phyloP scores from a whole-genome alignment of 1,140 invertebrate species.

The Potamilus streckersoni region DNA sequence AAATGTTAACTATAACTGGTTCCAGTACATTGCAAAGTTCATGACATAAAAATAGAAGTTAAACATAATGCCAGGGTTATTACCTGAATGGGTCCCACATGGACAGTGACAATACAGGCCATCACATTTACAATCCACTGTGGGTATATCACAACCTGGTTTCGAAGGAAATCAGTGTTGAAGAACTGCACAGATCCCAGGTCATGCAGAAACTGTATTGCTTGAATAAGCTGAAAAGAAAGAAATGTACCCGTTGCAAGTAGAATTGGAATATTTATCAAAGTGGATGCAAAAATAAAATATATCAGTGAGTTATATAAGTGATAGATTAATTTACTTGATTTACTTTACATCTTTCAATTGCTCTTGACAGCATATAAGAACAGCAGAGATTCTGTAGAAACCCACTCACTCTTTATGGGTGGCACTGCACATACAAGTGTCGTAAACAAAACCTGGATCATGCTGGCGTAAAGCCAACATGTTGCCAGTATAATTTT shows the following conservation, averaged over 20 bases:
- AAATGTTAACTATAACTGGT: too few species aligned
- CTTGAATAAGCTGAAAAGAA: slow-evolving; percentile 51
- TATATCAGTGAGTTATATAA: background rate
- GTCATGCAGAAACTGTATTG: slow-evolving; percentile 64
- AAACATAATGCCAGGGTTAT: background rate
- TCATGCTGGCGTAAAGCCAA: too few species aligned
- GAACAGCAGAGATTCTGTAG: too few species aligned
- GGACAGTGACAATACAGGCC: slow-evolving; percentile 65
- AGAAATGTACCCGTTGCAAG: slow-evolving; percentile 5
- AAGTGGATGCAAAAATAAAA: background rate
- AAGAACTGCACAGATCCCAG: slow-evolving; percentile 67
- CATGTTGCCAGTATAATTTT: too few species aligned
- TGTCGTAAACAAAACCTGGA: too few species aligned
- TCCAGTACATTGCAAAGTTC: too few species aligned
- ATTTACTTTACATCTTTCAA: background rate
- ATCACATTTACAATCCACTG: slow-evolving; percentile 68
- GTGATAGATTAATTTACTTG: background rate
- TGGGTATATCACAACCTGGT: slow-evolving; percentile 64
- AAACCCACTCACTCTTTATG: too few species aligned
- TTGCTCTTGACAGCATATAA: slow-evolving; percentile 8
- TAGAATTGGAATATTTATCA: background rate
- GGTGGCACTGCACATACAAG: too few species aligned
- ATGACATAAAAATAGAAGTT: too few species aligned
- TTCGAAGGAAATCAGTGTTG: slow-evolving; percentile 57
- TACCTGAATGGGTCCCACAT: slow-evolving; percentile 60